Conservation (phyloP, 2,113 vertebrate genomes). For the Ctenodactylus gundi region DNA sequence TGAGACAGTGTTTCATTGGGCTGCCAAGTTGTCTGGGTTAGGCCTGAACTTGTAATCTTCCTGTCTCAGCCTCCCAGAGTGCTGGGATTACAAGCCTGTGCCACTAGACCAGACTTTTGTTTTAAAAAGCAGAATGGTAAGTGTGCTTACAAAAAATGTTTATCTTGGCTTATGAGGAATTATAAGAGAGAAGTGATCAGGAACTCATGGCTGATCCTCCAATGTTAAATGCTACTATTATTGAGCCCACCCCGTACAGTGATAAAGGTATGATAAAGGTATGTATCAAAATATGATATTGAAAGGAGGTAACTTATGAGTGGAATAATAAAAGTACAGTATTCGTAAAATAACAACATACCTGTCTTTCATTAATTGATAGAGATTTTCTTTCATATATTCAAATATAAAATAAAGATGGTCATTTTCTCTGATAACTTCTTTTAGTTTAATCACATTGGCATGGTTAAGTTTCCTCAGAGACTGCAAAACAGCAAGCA, state of each 20-base stretch:
- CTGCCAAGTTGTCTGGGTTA: too few relatives aligned
- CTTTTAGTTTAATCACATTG: slow-evolving; percentile 97
- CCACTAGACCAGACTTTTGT: too few relatives aligned
- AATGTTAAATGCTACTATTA: background rate
- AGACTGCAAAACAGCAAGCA: slow-evolving; percentile 85
- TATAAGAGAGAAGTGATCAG: background rate
- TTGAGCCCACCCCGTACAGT: background rate
- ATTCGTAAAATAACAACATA: slow-evolving; percentile 76
- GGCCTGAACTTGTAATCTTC: too few relatives aligned
- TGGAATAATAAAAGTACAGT: background rate
- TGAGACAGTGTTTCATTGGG: too few relatives aligned
- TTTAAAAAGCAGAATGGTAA: background rate
- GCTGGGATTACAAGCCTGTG: too few relatives aligned
- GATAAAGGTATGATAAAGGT: background rate
- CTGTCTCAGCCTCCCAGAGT: too few relatives aligned
- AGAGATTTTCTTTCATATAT: slow-evolving; percentile 99
- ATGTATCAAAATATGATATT: background rate
- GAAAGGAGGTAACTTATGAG: background rate
- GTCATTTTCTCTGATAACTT: slow-evolving; percentile 98
- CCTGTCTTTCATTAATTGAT: slow-evolving; percentile 99
- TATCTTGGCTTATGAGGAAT: background rate
- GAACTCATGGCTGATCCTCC: background rate
- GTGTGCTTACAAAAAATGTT: background rate
- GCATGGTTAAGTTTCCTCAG: slow-evolving; percentile 98
- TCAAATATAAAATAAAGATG: slow-evolving; percentile 99